Evolutionary conservation across 1,140 invertebrate genomes (phyloP).

Genomic region (Drosophila pectinifera): DNA sequence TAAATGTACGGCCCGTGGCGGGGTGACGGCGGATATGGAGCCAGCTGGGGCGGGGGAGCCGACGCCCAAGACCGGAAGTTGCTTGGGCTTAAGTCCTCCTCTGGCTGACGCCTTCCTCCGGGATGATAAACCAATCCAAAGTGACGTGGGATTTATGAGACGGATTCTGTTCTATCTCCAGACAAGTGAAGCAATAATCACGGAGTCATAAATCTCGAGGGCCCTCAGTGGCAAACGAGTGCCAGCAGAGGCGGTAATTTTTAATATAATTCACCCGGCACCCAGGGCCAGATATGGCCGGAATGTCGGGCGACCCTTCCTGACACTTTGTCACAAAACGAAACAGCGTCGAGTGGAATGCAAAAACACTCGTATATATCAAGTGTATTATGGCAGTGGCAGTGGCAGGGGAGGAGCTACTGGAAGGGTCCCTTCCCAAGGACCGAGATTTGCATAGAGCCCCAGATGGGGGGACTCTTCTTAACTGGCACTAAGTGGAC

Average conservation of each 20-base stretch:
- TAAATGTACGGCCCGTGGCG: constrained; percentile 65
- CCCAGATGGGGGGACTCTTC: constrained; percentile 23
- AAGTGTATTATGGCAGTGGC: constrained; percentile 64
- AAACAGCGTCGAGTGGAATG: constrained; percentile 60
- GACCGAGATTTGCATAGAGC: constrained; percentile 66
- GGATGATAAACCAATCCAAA: constrained; percentile 48
- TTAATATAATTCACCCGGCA: constrained; percentile 68
- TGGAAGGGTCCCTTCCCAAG: constrained; percentile 51
- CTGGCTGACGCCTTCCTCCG: not conserved
- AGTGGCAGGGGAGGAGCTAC: not conserved
- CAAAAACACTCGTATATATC: constrained; percentile 69
- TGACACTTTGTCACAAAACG: constrained; percentile 78
- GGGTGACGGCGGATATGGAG: constrained; percentile 38
- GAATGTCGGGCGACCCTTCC: constrained; percentile 65
- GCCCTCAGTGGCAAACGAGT: constrained; percentile 36
- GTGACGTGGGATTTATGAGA: constrained; percentile 68
- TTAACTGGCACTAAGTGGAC: constrained; percentile 76
- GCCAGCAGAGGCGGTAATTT: constrained; percentile 64
- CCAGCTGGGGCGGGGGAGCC: constrained; percentile 1
- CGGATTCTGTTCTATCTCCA: constrained; percentile 62
- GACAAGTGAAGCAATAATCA: constrained; percentile 82
- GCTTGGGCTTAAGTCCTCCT: constrained; percentile 45
- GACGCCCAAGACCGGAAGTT: constrained; percentile 35
- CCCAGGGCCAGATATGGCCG: constrained; percentile 53
- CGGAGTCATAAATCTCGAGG: constrained; percentile 72